Conservation (phyloP, 37 sponge, comb jelly and placozoan genomes). For the Spongilla lacustris region DNA sequence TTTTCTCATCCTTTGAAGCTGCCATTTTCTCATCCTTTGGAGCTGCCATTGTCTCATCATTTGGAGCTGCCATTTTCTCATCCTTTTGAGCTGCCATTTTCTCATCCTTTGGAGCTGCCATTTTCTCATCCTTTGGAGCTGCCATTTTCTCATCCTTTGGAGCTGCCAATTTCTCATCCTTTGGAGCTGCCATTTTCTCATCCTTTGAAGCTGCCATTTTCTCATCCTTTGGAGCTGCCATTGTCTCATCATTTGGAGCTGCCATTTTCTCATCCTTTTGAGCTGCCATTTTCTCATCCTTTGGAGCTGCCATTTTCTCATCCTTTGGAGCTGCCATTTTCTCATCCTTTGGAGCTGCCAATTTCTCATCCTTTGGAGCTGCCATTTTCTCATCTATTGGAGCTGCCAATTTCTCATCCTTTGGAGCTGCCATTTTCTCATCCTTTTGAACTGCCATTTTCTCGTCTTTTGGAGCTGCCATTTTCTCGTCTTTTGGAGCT, state of each 20-base stretch:
- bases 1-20: background rate
- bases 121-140: background rate
- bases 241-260: background rate
- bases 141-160: background rate
- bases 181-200: background rate
- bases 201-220: background rate
- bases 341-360: background rate
- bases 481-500: background rate
- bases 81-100: background rate
- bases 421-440: background rate
- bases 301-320: background rate
- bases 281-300: background rate
- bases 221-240: background rate
- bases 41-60: background rate
- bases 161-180: background rate
- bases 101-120: background rate
- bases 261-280: background rate
- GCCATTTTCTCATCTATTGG: background rate
- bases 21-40: background rate
- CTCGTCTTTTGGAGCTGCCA: background rate
- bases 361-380: background rate
- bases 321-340: background rate
- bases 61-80: background rate
- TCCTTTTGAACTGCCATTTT: background rate
- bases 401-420: background rate